Conservation (phyloP, 2,113 vertebrate species). For the Circaetus gallicus region DNA sequence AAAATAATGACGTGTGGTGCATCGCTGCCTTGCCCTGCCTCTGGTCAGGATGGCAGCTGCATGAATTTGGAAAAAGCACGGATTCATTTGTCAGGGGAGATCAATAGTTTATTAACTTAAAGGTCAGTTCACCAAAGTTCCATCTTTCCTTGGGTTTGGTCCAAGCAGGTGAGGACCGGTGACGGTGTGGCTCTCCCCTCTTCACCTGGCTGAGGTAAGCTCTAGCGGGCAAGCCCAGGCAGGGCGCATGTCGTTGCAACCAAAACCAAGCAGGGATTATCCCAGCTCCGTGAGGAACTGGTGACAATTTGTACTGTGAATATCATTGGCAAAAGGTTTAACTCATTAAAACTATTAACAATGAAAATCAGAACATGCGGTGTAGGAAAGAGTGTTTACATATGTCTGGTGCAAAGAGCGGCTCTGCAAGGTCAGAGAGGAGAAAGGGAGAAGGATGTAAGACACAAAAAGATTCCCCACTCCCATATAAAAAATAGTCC, state of each 20-base stretch:
- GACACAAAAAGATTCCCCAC: slow-evolving; percentile 19
- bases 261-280: slow-evolving; percentile 41
- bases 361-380: slow-evolving; percentile 55
- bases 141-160: slow-evolving; percentile 3
- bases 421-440: slow-evolving; percentile 22
- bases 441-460: neutral
- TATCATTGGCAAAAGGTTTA: slow-evolving; percentile 64
- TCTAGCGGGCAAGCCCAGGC: slow-evolving; percentile 3
- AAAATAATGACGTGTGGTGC: rapidly evolving
- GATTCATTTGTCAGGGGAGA: slow-evolving; percentile 23
- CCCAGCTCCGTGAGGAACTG: neutral
- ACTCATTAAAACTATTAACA: slow-evolving; percentile 65
- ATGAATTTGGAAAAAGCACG: slow-evolving; percentile 28
- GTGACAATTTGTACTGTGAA: slow-evolving; percentile 40
- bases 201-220: slow-evolving; percentile 23
- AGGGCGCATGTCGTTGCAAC: slow-evolving; percentile 2
- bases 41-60: neutral
- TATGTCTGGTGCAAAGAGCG: slow-evolving; percentile 42
- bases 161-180: neutral
- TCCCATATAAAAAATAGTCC: slow-evolving; percentile 64
- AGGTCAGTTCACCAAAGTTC: slow-evolving; percentile 57
- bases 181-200: neutral
- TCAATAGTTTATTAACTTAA: slow-evolving; percentile 77
- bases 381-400: slow-evolving; percentile 55
- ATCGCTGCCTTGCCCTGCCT: neutral